phyloP scores from a whole-genome alignment of 2,797 vertebrate species.

The Melanotaenia maccullochi region DNA sequence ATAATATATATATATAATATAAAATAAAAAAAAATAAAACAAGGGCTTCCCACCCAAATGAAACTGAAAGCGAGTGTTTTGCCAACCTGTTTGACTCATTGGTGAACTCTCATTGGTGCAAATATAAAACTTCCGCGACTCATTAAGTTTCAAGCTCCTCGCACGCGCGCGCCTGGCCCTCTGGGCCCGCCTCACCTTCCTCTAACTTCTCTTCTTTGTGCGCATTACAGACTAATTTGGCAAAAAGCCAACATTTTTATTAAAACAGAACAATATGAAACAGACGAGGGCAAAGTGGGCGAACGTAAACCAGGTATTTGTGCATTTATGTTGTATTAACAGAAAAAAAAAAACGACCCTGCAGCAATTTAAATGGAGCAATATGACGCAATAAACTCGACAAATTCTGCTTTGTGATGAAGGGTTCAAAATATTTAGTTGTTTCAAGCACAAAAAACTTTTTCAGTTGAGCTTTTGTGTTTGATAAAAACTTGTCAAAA shows the following conservation, averaged over 20 bases:
- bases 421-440: background rate
- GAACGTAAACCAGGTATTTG: too few relatives aligned
- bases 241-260: slow-evolving; percentile 21
- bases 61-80: slow-evolving; percentile 25
- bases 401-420: background rate
- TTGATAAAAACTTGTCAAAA: background rate
- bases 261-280: background rate
- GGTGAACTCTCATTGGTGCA: slow-evolving; percentile 72
- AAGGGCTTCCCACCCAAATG: background rate
- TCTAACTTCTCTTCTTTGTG: slow-evolving; percentile 5
- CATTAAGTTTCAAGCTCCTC: slow-evolving; percentile 70
- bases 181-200: slow-evolving; percentile 48
- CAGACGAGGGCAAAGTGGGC: background rate
- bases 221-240: slow-evolving; percentile 33
- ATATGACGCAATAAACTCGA: too few relatives aligned
- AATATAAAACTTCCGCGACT: slow-evolving; percentile 72
- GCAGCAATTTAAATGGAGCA: too few relatives aligned
- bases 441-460: background rate
- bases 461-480: background rate
- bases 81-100: slow-evolving; percentile 77
- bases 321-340: background rate
- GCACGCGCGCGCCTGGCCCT: slow-evolving; percentile 54
- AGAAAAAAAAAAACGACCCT: too few relatives aligned
- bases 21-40: background rate
- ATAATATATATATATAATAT: background rate